Evolutionary conservation across 2,797 vertebrate species (phyloP).

Genomic region (Pterois miles): DNA sequence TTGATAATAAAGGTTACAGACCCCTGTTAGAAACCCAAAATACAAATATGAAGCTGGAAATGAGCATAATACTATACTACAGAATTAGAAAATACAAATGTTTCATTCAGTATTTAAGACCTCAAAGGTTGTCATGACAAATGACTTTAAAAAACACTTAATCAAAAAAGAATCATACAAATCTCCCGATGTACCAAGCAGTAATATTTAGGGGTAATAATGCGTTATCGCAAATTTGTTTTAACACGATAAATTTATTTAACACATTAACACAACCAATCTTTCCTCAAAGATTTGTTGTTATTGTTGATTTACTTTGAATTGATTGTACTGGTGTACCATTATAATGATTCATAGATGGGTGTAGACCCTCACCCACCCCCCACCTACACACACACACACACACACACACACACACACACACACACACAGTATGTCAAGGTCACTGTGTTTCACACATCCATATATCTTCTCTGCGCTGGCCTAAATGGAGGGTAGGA

Average conservation of each 20-base stretch:
- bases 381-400: constrained; percentile 16
- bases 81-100: not conserved
- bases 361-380: constrained; percentile 23
- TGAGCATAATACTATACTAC: too few species aligned
- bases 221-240: too few species aligned
- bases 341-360: constrained; percentile 49
- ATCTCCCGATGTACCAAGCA: not conserved
- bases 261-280: too few species aligned
- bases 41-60: too few species aligned
- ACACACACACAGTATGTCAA: constrained; percentile 58
- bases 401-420: constrained; percentile 9
- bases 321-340: not conserved
- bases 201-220: too few species aligned
- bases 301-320: constrained; percentile 9
- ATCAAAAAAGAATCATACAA: not conserved
- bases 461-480: constrained; percentile 68
- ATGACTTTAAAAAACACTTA: not conserved
- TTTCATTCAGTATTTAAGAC: not conserved
- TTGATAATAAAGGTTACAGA: too few species aligned
- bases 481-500: constrained; percentile 51
- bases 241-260: too few species aligned
- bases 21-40: too few species aligned
- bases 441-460: constrained; percentile 63
- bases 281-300: too few species aligned
- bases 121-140: not conserved